Percentiles rank a stretch among this genome's conserved stretches.
Evolutionary conservation across 2,113 vertebrate genomes (phyloP).

Genomic region (Callipepla squamata): DNA sequence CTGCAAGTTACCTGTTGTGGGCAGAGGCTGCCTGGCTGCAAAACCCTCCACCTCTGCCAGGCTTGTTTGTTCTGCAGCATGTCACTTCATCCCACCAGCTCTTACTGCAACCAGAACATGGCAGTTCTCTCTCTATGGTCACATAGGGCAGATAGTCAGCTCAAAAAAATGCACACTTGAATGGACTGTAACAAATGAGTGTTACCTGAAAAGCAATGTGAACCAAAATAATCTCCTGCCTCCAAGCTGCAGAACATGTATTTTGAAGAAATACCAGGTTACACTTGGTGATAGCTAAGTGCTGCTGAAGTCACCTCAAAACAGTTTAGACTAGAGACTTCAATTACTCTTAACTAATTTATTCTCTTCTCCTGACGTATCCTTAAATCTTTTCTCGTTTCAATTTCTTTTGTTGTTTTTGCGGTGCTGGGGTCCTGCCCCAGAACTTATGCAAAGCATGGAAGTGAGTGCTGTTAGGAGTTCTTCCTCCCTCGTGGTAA

Average conservation of each 20-base stretch:
- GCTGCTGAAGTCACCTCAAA: background rate
- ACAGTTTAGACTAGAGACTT: background rate
- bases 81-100: background rate
- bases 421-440: background rate
- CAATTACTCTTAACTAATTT: background rate
- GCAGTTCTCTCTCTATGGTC: background rate
- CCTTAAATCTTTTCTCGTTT: background rate
- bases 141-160: accelerated
- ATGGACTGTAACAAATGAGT: background rate
- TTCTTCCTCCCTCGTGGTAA: conserved; percentile 54
- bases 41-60: background rate
- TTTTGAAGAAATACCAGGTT: background rate
- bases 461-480: conserved; percentile 37
- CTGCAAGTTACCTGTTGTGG: accelerated
- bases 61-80: background rate
- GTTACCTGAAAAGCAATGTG: background rate
- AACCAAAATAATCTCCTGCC: background rate
- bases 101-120: background rate
- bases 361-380: background rate
- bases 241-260: background rate
- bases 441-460: conserved; percentile 54
- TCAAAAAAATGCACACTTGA: background rate
- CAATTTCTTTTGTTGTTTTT: conserved; percentile 46
- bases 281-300: background rate
- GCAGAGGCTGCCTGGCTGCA: background rate